Conservation (phyloP, 2,888 invertebrate genomes). For the Brachyptera risi region DNA sequence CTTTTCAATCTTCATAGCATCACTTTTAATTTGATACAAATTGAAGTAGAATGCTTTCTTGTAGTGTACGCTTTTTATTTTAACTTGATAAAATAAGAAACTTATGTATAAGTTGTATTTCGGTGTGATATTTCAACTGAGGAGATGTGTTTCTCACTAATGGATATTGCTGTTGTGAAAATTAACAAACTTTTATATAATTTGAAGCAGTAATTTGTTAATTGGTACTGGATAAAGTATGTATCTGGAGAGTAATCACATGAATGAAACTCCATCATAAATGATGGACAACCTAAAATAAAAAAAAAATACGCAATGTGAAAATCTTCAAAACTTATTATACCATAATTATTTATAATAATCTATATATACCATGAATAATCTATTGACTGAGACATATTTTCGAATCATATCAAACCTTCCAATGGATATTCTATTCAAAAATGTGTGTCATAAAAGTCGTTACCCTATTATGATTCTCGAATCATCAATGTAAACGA, state of each 20-base stretch:
- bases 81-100: too few relatives aligned
- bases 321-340: too few relatives aligned
- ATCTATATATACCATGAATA: too few relatives aligned
- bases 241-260: slow-evolving; percentile 9
- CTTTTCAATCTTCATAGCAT: slow-evolving; percentile 24
- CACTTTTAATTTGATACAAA: slow-evolving; percentile 20
- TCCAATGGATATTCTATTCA: too few relatives aligned
- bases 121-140: not conserved
- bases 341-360: too few relatives aligned
- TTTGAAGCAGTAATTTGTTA: slow-evolving; percentile 11
- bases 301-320: too few relatives aligned
- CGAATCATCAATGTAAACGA: too few relatives aligned
- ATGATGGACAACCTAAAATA: slow-evolving; percentile 20
- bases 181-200: not conserved
- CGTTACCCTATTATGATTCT: too few relatives aligned
- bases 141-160: slow-evolving; percentile 3
- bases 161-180: slow-evolving; percentile 4
- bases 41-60: slow-evolving; percentile 21
- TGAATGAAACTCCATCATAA: slow-evolving; percentile 20
- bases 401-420: too few relatives aligned
- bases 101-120: not conserved
- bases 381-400: too few relatives aligned
- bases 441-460: too few relatives aligned
- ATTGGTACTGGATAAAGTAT: slow-evolving; percentile 20
- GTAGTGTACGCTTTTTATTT: not conserved